Evolutionary conservation across 2,888 invertebrate genomes (phyloP).

Genomic region (Tenthredo notha): DNA sequence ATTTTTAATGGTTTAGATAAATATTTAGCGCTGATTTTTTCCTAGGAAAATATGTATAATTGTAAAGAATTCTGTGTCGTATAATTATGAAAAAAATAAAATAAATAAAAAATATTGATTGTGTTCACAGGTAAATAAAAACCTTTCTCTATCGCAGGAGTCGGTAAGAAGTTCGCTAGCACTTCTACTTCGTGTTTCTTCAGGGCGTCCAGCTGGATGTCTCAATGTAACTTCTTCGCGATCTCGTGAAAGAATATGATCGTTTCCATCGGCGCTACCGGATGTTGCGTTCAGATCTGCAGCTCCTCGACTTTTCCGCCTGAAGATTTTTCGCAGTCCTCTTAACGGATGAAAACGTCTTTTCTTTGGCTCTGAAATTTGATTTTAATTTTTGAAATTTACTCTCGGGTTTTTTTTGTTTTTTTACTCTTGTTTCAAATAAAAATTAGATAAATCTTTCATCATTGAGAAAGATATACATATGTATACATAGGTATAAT

Average conservation of each 20-base stretch:
- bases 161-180: slow-evolving; percentile 85
- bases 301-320: slow-evolving; percentile 80
- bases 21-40: background rate
- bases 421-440: background rate
- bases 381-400: background rate
- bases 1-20: background rate
- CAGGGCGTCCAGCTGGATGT: slow-evolving; percentile 78
- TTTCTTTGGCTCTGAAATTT: slow-evolving; percentile 79
- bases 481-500: background rate
- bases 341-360: slow-evolving; percentile 84
- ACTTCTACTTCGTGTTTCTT: slow-evolving; percentile 81
- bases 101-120: background rate
- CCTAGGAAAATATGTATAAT: background rate
- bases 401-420: no score
- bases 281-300: slow-evolving; percentile 73
- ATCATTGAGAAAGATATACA: background rate
- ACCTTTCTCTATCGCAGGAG: slow-evolving; percentile 73
- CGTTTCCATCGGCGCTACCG: slow-evolving; percentile 63
- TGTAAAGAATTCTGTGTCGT: background rate
- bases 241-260: slow-evolving; percentile 70
- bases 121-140: background rate
- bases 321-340: slow-evolving; percentile 86
- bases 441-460: no score
- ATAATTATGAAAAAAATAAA: background rate
- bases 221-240: slow-evolving; percentile 78